A percentile compares a stretch with the other conserved stretches of the same genome.
Evolutionary conservation across 2,888 invertebrate species (phyloP).

Genomic region (Cantharis nigra): DNA sequence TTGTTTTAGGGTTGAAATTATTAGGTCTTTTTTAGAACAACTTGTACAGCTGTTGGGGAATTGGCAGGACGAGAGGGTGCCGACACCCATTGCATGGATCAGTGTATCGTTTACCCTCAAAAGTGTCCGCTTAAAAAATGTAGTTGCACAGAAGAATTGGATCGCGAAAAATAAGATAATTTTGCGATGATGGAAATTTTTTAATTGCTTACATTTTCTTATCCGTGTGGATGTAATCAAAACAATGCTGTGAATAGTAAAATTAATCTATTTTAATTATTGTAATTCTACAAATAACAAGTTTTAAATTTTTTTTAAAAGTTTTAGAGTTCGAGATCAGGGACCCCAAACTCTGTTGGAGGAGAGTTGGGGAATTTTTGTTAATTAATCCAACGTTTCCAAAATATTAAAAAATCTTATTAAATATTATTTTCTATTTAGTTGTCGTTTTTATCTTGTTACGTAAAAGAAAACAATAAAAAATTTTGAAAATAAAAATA

Average conservation of each 20-base stretch:
- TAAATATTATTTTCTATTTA: not conserved
- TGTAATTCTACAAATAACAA: not conserved
- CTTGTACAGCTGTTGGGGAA: slow-evolving; percentile 82
- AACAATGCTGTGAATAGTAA: not conserved
- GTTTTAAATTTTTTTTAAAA: too few species aligned
- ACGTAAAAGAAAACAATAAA: too few species aligned
- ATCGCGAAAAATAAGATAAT: not conserved
- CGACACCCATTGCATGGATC: slow-evolving; percentile 84
- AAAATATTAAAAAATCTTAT: not conserved
- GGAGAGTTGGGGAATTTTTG: not conserved
- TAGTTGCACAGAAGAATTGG: slow-evolving; percentile 15
- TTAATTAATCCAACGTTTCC: not conserved
- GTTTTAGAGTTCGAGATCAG: not conserved
- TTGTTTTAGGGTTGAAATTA: not conserved
- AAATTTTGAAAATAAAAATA: too few species aligned
- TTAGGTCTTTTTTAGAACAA: slow-evolving; percentile 61
- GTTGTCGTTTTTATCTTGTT: too few species aligned
- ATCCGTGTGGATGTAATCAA: not conserved
- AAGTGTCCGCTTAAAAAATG: slow-evolving; percentile 28
- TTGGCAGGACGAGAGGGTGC: slow-evolving; percentile 73
- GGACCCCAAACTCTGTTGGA: not conserved
- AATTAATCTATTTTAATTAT: not conserved
- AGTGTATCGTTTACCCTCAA: slow-evolving; percentile 79
- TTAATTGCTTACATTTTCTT: not conserved
- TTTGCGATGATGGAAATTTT: not conserved